phyloP scores from a whole-genome alignment of 2,113 vertebrate species.

The Lonchura striata region DNA sequence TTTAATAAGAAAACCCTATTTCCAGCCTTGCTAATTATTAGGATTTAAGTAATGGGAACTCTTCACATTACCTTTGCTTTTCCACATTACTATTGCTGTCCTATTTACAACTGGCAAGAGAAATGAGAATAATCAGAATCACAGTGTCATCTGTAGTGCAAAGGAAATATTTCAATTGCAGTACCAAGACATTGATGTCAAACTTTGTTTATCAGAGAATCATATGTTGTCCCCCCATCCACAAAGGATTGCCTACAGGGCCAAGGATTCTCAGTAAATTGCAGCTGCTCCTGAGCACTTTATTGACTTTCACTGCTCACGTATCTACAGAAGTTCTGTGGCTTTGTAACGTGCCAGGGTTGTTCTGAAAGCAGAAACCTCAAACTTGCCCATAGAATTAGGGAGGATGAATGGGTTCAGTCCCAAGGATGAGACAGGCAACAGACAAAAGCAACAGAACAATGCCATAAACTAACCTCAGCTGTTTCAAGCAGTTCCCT shows the following conservation, averaged over 20 bases:
- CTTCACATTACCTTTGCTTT: not conserved
- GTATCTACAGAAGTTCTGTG: not conserved
- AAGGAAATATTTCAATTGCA: not conserved
- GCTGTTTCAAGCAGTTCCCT: not conserved
- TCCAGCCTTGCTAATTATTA: not conserved
- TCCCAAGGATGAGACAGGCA: not conserved
- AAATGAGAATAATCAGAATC: not conserved
- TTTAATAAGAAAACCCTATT: not conserved
- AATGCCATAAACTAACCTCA: not conserved
- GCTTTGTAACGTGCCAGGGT: rapidly evolving
- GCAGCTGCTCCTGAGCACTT: not conserved
- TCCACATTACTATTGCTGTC: not conserved
- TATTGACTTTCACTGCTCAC: not conserved
- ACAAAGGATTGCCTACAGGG: not conserved
- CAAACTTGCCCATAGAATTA: not conserved
- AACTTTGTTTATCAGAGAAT: not conserved
- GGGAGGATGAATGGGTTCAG: not conserved
- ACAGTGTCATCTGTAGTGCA: not conserved
- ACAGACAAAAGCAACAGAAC: not conserved
- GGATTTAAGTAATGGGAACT: not conserved
- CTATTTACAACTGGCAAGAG: not conserved
- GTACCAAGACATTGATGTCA: not conserved
- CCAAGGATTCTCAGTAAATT: not conserved
- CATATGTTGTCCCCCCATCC: not conserved
- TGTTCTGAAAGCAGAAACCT: not conserved